Evolutionary conservation across 2,888 invertebrate genomes (phyloP), one percentile per base, ranked within the genome.

Genomic region (Xylophagus ater): DNA sequence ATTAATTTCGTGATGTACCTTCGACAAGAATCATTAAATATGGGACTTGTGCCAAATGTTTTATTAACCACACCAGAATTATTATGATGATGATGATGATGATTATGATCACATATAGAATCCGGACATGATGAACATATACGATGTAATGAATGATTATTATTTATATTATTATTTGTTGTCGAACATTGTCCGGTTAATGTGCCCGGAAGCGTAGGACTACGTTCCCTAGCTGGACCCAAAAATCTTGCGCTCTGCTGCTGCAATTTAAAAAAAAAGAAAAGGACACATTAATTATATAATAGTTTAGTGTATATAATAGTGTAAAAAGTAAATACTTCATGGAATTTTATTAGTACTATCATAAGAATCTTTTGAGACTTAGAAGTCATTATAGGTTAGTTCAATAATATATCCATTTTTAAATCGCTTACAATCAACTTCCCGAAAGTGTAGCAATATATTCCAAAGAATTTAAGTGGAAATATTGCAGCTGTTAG

Each of bases 221-320:
- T 65, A 57, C 62, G 61, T 54, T 64, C 65, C 52, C 61, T 59
- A 56, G 62, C 59, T 55, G 65, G 65, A 54, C 64, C 63, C 55
- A 65, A 61, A 58, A 63, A 65, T 62, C 65, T 65, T 60, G 65
- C 65, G 65, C 65, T 65, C 65, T 65, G 65, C 65, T 64, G 65
- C 65, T 65, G 56, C 42, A 60, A 51, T 21, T 21, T 7, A 41
- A 34, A 24, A 40, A 33, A 41, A 46, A 43, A 38, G 15, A 26
- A 28, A 4, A 19, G 26, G n/a, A n/a, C n/a, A n/a, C n/a, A n/a
- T n/a, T n/a, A n/a, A n/a, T n/a, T n/a, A n/a, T n/a, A n/a, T n/a
- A n/a, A n/a, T n/a, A n/a, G n/a, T n/a, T n/a, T n/a, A n/a, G n/a
- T n/a, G n/a, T n/a, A n/a, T n/a, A n/a, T n/a, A n/a, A n/a, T n/a